Evolutionary conservation across 2,113 vertebrate genomes (phyloP).

Genomic region (Paedocypris sp.): DNA sequence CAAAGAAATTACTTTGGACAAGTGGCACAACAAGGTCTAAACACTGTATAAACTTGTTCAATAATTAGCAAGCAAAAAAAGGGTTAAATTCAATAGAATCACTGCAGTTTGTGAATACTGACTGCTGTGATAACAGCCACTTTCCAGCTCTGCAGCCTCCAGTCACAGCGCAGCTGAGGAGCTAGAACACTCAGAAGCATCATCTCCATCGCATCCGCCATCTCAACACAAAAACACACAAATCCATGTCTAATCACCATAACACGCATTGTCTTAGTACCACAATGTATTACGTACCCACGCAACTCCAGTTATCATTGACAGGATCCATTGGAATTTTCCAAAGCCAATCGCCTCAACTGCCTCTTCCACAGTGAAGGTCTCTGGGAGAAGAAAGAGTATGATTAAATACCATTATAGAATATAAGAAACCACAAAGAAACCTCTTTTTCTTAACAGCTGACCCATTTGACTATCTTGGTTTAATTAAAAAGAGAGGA

Average conservation of each 20-base stretch:
- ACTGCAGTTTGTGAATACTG: conserved; percentile 2
- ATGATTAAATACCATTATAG: background rate
- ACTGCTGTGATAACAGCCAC: conserved; percentile 92
- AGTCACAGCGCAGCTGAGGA: conserved; percentile 95
- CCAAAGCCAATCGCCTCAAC: conserved; percentile 98
- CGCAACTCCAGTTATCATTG: conserved; percentile 85
- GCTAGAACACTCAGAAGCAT: conserved; percentile 96
- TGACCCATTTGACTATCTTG: background rate
- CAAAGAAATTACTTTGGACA: background rate
- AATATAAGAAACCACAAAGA: background rate
- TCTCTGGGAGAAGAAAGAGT: conserved; percentile 63
- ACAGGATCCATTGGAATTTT: conserved; percentile 95
- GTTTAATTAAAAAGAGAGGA: too few relatives aligned
- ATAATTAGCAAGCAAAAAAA: too few relatives aligned
- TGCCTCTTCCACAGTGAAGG: conserved; percentile 97
- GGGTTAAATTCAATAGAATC: too few relatives aligned
- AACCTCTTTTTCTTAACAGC: background rate
- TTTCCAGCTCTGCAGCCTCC: conserved; percentile 86
- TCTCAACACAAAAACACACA: conserved; percentile 60
- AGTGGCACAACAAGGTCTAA: too few relatives aligned
- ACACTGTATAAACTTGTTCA: too few relatives aligned
- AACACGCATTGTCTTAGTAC: too few relatives aligned
- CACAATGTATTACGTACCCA: too few relatives aligned
- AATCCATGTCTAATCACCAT: too few relatives aligned
- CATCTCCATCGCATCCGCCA: conserved; percentile 99